Conservation (phyloP, 2,797 vertebrate genomes). For the Helostoma temminkii region DNA sequence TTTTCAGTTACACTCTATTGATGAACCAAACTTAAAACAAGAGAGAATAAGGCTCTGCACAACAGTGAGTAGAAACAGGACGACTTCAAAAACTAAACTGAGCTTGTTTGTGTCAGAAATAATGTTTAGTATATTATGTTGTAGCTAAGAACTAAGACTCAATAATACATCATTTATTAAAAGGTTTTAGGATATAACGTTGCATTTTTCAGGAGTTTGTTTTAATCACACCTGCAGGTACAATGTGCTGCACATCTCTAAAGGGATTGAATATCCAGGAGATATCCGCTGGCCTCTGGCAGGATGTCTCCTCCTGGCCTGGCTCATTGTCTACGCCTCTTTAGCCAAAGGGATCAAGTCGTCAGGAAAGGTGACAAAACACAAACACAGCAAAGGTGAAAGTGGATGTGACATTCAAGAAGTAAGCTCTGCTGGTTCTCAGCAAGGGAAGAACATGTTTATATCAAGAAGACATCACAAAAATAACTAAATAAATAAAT, state of each 20-base stretch:
- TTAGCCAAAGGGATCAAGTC: constrained; percentile 99
- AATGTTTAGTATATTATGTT: not conserved
- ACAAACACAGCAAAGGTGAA: not conserved
- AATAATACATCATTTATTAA: not conserved
- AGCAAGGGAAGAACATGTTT: not conserved
- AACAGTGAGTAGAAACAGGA: not conserved
- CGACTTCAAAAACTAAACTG: not conserved
- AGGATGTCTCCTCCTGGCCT: constrained; percentile 92
- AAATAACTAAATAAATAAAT: too few relatives aligned
- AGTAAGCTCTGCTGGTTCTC: not conserved
- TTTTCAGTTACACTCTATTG: not conserved
- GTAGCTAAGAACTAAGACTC: not conserved
- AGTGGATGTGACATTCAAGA: not conserved
- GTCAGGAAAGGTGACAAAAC: constrained; percentile 92
- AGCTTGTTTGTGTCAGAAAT: not conserved
- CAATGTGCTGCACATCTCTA: constrained; percentile 97
- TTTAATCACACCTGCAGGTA: constrained; percentile 84
- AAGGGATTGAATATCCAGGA: constrained; percentile 96
- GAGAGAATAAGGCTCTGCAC: not conserved
- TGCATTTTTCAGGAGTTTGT: not conserved
- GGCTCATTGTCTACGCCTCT: constrained; percentile 96
- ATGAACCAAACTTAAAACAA: not conserved
- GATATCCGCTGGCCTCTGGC: constrained; percentile 96
- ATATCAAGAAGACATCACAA: not conserved
- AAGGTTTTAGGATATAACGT: not conserved